Conservation (phyloP, 2,113 vertebrate species). For the Helogale parvula region DNA sequence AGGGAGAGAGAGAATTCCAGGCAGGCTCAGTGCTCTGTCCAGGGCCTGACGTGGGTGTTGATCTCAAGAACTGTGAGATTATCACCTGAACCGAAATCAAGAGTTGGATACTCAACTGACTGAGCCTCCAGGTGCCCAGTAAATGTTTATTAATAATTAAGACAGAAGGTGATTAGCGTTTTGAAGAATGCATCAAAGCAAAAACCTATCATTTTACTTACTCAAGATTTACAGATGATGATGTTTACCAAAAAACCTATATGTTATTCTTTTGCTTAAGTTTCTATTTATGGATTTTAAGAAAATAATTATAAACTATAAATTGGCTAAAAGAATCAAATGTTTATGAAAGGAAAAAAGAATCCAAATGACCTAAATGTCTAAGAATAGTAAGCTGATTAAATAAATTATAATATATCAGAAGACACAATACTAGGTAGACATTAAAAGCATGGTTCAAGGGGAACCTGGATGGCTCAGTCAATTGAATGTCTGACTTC, state of each 20-base stretch:
- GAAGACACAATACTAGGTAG: neutral
- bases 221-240: neutral
- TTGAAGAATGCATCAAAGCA: conserved; percentile 39
- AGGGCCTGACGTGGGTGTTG: too few relatives aligned
- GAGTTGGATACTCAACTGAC: too few relatives aligned
- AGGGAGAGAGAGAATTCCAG: too few relatives aligned
- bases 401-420: neutral
- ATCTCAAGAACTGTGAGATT: too few relatives aligned
- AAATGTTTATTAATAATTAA: conserved; percentile 35
- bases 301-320: conserved; percentile 29
- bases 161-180: neutral
- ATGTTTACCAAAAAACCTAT: neutral
- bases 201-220: neutral
- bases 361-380: neutral
- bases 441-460: neutral
- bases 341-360: conserved; percentile 13
- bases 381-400: neutral
- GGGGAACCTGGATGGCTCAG: too few relatives aligned
- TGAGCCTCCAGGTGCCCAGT: too few relatives aligned
- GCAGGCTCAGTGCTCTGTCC: too few relatives aligned
- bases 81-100: too few relatives aligned
- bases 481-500: too few relatives aligned
- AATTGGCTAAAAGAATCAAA: neutral
- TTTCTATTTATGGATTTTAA: neutral
- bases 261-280: neutral